Evolutionary conservation across 1,140 invertebrate genomes (phyloP).

Genomic region (Bombus waltoni): DNA sequence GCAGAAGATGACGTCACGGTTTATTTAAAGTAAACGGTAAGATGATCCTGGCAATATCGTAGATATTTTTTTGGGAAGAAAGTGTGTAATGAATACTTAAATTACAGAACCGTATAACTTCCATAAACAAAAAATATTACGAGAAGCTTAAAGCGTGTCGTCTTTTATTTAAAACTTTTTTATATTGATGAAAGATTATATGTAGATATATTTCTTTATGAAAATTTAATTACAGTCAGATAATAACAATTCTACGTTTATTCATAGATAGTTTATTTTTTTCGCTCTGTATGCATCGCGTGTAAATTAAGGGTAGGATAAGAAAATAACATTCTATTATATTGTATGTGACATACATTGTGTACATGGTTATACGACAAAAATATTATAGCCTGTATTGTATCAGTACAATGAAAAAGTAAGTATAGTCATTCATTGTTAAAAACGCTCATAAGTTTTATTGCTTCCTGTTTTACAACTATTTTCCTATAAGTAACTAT

Average conservation of each 20-base stretch:
- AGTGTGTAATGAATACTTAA: conserved; percentile 15
- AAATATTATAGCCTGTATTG: neutral
- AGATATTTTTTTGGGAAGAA: conserved; percentile 37
- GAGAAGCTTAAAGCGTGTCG: neutral
- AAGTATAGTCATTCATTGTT: neutral
- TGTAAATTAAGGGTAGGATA: neutral
- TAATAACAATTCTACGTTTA: neutral
- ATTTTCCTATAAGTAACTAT: neutral
- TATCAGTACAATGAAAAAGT: neutral
- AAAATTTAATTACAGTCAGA: neutral
- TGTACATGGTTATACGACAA: neutral
- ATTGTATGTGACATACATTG: neutral
- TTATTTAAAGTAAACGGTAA: conserved; percentile 61
- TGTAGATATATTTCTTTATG: neutral
- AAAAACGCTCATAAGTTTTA: neutral
- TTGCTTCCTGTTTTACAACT: neutral
- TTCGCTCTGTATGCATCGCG: neutral
- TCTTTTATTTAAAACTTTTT: neutral
- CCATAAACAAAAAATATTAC: conserved; percentile 2
- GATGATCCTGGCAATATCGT: conserved; percentile 42
- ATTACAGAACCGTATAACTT: conserved; percentile 2
- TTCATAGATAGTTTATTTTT: neutral
- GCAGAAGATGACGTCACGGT: conserved; percentile 54
- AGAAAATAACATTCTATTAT: too few relatives aligned
- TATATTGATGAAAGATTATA: neutral